phyloP scores from a whole-genome alignment of 30 jellyfish, hydroid and myxozoan genomes.

The Cassiopea andromeda region DNA sequence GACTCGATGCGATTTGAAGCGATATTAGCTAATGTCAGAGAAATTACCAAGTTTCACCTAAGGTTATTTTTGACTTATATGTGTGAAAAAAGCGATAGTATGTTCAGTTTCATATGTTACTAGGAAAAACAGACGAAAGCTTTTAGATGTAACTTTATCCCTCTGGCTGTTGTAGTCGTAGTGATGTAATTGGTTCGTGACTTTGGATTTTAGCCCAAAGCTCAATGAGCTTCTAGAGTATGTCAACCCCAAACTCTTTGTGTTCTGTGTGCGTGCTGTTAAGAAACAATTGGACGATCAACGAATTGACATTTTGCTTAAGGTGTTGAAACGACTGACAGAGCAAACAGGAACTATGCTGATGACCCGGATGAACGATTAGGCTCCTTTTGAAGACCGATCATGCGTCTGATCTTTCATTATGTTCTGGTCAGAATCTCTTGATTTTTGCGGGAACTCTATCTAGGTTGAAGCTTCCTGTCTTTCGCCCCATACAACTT shows the following conservation, averaged over 20 bases:
- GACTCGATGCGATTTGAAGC: no score
- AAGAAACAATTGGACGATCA: no score
- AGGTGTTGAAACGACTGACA: background rate
- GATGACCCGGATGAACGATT: conserved; percentile 11
- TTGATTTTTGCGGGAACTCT: background rate
- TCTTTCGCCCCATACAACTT: background rate
- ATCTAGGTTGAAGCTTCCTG: background rate
- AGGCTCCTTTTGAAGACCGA: background rate
- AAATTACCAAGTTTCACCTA: no score
- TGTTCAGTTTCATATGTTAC: background rate
- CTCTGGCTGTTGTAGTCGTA: background rate
- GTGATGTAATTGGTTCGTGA: background rate
- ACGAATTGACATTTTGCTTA: no score
- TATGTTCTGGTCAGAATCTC: background rate
- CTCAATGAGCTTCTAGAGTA: background rate
- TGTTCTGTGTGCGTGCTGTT: no score
- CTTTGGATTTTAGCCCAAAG: background rate
- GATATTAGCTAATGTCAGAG: no score
- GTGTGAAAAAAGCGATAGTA: no score
- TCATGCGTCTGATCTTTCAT: conserved; percentile 15
- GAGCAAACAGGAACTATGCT: conserved; percentile 22
- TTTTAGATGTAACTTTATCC: background rate
- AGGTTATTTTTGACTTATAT: no score
- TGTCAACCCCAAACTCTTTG: background rate
- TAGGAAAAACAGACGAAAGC: background rate